Base-by-base conservation (phyloP, 2,888 invertebrate species). In the Andrena marginata region DNA sequence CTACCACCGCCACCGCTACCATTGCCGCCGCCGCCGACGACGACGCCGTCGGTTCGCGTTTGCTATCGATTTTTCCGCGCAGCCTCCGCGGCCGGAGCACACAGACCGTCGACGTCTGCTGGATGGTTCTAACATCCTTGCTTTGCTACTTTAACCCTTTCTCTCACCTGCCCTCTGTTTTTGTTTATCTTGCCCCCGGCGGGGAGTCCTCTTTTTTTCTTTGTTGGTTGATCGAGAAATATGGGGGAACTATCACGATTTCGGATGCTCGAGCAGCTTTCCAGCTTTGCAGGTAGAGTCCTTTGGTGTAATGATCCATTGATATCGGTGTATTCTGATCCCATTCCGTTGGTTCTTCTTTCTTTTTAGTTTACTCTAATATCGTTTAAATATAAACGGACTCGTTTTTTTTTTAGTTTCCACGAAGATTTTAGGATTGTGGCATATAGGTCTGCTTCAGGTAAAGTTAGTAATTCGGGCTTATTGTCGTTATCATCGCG, bases 11-110 rank as follows among this genome's bases (percentile, higher is more conserved):
- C 85, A 59, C 10, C 78, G 62, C 26, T 77, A 74, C 29, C 80
- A 74, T 29, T 77, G 79, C 33, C 80, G 79, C 33, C 82, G 76
- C 31, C 77, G 73, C n/a, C 77, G 82, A 56, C 64, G 77, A 73
- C 72, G 87, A 78, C 77, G 89, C 88, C 80, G 84, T 78, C 86
- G 84, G 80, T 75, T 79, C 77, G 82, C 81, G 84, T 83, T 88
- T 87, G 73, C 88, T 93, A 93, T 93, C 93, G 93, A 93, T 93
- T 93, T 93, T 93, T 92, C 93, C 92, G 92, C 93, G 93, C 93
- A 93, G 93, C 93, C 93, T 93, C 93, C 92, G 89, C 93, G 89
- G 87, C 88, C 85, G 90, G 90, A 89, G 89, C 89, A 88, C 84
- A 87, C 80, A 68, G 87, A 83, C 80, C 83, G 89, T 83, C 84